Evolutionary conservation across 2,113 vertebrate genomes (phyloP).

Genomic region (Mastomys natalensis): DNA sequence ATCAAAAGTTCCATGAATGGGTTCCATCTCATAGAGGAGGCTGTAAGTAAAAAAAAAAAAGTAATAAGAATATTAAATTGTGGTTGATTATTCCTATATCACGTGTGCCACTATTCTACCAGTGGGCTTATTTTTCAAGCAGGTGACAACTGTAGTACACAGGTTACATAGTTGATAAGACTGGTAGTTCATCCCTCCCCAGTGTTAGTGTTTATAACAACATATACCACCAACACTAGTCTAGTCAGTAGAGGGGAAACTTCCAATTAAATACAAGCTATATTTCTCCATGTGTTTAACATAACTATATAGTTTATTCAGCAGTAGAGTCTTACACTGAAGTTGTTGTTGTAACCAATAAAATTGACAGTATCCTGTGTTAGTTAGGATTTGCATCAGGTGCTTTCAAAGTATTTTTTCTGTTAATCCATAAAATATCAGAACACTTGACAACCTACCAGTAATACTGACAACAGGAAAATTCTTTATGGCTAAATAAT

Average conservation of each 20-base stretch:
- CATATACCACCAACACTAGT: not conserved
- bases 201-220: too few species aligned
- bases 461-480: not conserved
- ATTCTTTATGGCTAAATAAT: not conserved
- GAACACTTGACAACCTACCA: not conserved
- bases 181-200: not conserved
- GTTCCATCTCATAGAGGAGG: not conserved
- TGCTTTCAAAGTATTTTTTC: not conserved
- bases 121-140: not conserved
- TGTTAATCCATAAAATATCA: not conserved
- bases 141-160: not conserved
- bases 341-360: not conserved
- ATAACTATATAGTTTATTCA: not conserved
- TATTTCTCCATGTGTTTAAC: not conserved
- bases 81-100: not conserved
- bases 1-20: not conserved
- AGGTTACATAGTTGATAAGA: not conserved
- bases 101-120: not conserved
- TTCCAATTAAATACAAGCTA: too few species aligned
- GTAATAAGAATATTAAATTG: not conserved
- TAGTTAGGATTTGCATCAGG: accelerated
- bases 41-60: not conserved
- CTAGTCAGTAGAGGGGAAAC: too few species aligned
- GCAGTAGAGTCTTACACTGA: not conserved
- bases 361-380: not conserved